Conservation (phyloP, 2,113 vertebrate species). For the Marmota flaviventris region DNA sequence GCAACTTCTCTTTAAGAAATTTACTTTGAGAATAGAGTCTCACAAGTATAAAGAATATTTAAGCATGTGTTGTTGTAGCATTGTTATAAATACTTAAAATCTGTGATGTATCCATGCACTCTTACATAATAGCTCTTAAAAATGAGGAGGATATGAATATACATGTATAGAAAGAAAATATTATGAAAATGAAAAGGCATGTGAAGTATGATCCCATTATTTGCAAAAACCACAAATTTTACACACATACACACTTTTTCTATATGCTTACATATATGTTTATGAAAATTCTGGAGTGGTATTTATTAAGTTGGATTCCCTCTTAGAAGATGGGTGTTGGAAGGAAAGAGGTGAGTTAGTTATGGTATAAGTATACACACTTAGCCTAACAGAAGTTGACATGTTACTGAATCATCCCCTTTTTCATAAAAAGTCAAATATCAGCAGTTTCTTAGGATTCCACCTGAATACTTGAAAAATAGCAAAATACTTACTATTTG, state of each 20-base stretch:
- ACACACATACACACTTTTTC: background rate
- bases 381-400: background rate
- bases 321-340: background rate
- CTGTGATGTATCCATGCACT: rapidly evolving
- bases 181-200: background rate
- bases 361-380: background rate
- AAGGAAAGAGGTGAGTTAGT: background rate
- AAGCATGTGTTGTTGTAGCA: rapidly evolving
- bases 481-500: background rate
- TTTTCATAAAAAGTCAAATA: background rate
- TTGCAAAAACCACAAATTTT: background rate
- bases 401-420: background rate
- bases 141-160: rapidly evolving
- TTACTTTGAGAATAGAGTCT: background rate
- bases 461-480: background rate
- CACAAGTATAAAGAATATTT: rapidly evolving
- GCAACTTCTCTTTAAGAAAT: background rate
- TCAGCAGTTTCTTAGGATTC: background rate
- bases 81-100: background rate
- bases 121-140: background rate
- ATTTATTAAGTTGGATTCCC: background rate
- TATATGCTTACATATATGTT: rapidly evolving
- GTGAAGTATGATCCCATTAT: no score
- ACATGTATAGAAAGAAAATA: background rate
- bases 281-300: background rate